These are phyloP conservation scores for Champsocephalus esox DNA, from an alignment of 2,797 vertebrate genomes.

Conservation along the genomic window DNA sequence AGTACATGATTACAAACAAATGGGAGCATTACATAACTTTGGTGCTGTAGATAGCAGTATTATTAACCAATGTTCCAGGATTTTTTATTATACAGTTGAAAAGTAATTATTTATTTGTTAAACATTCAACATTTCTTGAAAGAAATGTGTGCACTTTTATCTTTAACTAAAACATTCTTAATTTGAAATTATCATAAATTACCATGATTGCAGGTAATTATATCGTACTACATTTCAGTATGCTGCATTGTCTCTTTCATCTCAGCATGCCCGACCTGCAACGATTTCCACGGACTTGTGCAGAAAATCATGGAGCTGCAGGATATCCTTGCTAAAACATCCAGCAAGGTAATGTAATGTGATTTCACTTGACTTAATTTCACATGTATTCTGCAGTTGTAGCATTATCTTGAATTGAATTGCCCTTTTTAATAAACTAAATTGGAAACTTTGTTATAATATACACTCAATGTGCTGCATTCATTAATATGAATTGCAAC, in stretches of 20 bases:
- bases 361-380: background rate
- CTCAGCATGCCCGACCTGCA: conserved; percentile 97
- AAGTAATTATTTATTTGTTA: too few relatives aligned
- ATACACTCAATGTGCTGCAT: background rate
- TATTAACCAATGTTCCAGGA: background rate
- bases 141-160: background rate
- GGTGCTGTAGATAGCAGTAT: background rate
- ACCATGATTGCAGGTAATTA: conserved; percentile 2
- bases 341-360: conserved; percentile 91
- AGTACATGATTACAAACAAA: background rate
- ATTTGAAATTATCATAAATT: background rate
- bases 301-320: conserved; percentile 99
- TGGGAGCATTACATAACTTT: background rate
- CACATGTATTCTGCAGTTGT: background rate
- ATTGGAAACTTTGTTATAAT: conserved; percentile 1
- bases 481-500: conserved; percentile 39
- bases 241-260: conserved; percentile 31
- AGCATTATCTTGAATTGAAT: conserved; percentile 5
- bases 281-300: conserved; percentile 98
- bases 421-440: conserved; percentile 12
- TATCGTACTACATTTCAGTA: conserved; percentile 1
- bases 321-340: conserved; percentile 97
- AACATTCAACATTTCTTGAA: background rate
- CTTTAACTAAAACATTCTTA: background rate
- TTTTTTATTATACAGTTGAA: background rate